phyloP scores from a whole-genome alignment of 2,797 vertebrate species.

The Craterocephalus amniculus region DNA sequence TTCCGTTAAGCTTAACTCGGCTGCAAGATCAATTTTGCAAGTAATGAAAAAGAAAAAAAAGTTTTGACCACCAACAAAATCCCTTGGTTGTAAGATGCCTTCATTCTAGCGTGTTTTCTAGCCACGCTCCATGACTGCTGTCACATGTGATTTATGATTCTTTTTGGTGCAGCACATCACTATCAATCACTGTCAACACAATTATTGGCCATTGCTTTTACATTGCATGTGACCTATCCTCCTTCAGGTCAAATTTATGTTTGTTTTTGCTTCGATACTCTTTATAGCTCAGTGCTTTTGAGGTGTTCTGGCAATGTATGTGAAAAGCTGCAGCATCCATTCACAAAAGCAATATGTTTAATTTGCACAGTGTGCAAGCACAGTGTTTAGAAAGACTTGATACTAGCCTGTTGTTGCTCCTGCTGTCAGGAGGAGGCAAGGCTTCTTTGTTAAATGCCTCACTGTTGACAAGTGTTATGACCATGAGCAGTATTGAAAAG shows the following conservation, averaged over 20 bases:
- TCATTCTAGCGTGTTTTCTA: conserved; percentile 47
- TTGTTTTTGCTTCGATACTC: conserved; percentile 1
- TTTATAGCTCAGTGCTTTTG: neutral
- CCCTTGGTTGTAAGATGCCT: conserved; percentile 32
- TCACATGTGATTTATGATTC: conserved; percentile 79
- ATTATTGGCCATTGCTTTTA: conserved; percentile 54
- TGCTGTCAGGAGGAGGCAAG: conserved; percentile 50
- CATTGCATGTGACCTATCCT: conserved; percentile 18
- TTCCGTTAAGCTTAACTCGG: neutral
- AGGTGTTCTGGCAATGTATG: neutral
- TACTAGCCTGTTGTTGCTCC: conserved; percentile 42
- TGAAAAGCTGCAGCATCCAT: conserved; percentile 19
- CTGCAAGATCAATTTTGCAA: conserved; percentile 10
- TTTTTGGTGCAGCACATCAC: conserved; percentile 60
- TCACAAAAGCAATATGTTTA: conserved; percentile 24
- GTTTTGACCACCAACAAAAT: conserved; percentile 17
- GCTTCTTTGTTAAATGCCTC: conserved; percentile 55
- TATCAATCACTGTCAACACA: conserved; percentile 71
- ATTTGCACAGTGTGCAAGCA: conserved; percentile 32
- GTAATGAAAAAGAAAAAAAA: neutral
- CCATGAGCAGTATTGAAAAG: conserved; percentile 57
- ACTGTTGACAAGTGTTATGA: conserved; percentile 60
- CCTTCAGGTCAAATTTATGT: conserved; percentile 34
- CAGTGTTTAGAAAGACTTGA: conserved; percentile 35
- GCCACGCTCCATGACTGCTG: conserved; percentile 59